Conservation (phyloP, 1,140 invertebrate species). For the Drosophila chauvacae region DNA sequence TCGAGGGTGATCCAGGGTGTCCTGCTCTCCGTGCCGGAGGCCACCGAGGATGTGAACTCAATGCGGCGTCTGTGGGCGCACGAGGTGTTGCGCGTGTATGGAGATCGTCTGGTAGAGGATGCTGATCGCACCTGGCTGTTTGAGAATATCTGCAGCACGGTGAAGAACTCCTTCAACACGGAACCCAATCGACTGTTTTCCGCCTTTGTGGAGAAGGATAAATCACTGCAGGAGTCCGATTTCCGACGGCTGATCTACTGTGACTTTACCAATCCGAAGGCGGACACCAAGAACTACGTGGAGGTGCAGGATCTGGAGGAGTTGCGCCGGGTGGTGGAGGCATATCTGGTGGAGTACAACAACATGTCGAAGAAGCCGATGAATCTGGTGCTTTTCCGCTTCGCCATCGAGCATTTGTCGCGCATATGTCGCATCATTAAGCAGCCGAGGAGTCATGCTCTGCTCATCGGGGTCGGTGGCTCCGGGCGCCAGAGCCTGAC, state of each 20-base stretch:
- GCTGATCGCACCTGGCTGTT: constrained; percentile 93
- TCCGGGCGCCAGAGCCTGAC: constrained; percentile 96
- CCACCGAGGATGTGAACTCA: constrained; percentile 92
- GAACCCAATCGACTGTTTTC: constrained; percentile 68
- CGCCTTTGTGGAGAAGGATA: constrained; percentile 83
- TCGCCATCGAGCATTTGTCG: constrained; percentile 97
- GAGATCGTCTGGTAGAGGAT: constrained; percentile 95
- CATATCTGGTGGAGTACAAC: constrained; percentile 96
- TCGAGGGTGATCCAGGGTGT: constrained; percentile 97
- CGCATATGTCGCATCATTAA: constrained; percentile 96
- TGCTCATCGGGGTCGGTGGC: constrained; percentile 95
- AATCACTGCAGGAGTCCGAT: constrained; percentile 85
- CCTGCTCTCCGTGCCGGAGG: constrained; percentile 95
- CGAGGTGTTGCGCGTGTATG: constrained; percentile 96
- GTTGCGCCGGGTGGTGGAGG: constrained; percentile 93
- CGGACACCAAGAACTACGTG: constrained; percentile 93
- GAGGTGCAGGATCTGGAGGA: constrained; percentile 94
- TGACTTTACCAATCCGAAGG: constrained; percentile 97
- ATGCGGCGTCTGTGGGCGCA: constrained; percentile 98
- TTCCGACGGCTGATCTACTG: constrained; percentile 96
- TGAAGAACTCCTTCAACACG: constrained; percentile 85
- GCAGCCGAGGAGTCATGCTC: constrained; percentile 93
- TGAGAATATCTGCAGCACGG: constrained; percentile 87
- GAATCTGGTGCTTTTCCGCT: constrained; percentile 97
- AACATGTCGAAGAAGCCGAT: constrained; percentile 99